A percentile compares a stretch with the other conserved stretches of the same genome.
phyloP scores from a whole-genome alignment of 2,797 vertebrate genomes.

The Melanotaenia parkinsoni region DNA sequence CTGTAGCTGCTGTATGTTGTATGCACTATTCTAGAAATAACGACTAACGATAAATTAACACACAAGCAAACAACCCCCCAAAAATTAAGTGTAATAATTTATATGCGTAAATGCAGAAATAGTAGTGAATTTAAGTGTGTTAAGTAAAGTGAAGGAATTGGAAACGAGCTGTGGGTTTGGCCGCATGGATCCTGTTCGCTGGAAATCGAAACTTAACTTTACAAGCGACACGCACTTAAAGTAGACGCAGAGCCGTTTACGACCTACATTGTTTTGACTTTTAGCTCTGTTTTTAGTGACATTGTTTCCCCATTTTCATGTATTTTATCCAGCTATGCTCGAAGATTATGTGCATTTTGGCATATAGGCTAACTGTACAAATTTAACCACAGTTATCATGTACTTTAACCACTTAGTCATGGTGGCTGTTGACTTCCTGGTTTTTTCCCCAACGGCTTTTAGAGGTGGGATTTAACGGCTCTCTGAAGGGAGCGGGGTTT shows the following conservation, averaged over 20 bases:
- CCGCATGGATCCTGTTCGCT: not conserved
- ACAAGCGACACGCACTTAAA: not conserved
- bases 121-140: rapidly evolving
- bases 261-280: not conserved
- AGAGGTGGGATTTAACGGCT: too few relatives aligned
- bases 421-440: not conserved
- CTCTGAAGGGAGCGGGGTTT: too few relatives aligned
- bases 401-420: conserved; percentile 8
- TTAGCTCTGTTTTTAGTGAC: too few relatives aligned
- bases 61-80: not conserved
- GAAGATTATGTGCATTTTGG: not conserved
- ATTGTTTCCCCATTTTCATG: too few relatives aligned
- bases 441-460: not conserved
- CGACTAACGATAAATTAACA: not conserved
- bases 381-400: not conserved
- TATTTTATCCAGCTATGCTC: not conserved
- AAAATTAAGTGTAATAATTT: not conserved
- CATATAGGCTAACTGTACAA: too few relatives aligned
- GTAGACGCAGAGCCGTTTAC: not conserved
- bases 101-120: rapidly evolving
- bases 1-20: not conserved
- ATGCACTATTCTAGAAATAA: too few relatives aligned
- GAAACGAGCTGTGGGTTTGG: not conserved
- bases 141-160: rapidly evolving
- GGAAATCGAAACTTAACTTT: conserved; percentile 55